Base-by-base conservation (phyloP, 2,113 vertebrate species). In the Cepphus grylle region DNA sequence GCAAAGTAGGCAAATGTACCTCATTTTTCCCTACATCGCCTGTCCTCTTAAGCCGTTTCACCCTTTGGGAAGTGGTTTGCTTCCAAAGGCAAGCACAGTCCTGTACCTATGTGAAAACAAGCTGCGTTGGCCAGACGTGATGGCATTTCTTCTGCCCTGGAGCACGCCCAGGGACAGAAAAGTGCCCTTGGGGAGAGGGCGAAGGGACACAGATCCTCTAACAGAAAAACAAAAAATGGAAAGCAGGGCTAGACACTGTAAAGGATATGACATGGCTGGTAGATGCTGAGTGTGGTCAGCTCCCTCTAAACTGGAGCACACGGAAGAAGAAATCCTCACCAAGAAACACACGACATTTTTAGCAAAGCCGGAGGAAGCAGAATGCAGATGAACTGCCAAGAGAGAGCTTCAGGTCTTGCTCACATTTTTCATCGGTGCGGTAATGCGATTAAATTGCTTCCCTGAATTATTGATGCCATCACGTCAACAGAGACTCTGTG, bases 381-480 rank as follows among this genome's bases (percentile, higher is more conserved):
- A 80, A 73, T 25, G 32, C 14, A 4, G 84, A 87, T 83, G n/a
- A 91, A 43, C 66, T 74, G 73, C 40, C 14, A 8, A 77, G 74
- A 83, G 67, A 87, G 53, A 93, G 45, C 45, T 90, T 66, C 88
- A 81, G 63, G 61, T 84, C 83, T 80, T 91, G 77, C 50, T 89
- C 73, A 36, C 34, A 66, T 93, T 87, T 93, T 94, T 91, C 70
- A 62, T 65, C 1, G 3, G 66, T 66, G 74, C 3, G 0, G 89
- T 67, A 93, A 88, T 29, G 50, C 9, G 3, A 70, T 87, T 89
- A 87, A 94, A 90, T 93, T 89, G 50, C 78, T 92, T 61, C 52
- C 52, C 69, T 95, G 89, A 97, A 96, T 97, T 95, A 96, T 90
- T 96, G 91, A 95, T 97, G 91, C 49, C 62, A 53, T 42, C 55